phyloP scores from a whole-genome alignment of 2,113 vertebrate genomes.

The Stomatorhinus ivindoensis region DNA sequence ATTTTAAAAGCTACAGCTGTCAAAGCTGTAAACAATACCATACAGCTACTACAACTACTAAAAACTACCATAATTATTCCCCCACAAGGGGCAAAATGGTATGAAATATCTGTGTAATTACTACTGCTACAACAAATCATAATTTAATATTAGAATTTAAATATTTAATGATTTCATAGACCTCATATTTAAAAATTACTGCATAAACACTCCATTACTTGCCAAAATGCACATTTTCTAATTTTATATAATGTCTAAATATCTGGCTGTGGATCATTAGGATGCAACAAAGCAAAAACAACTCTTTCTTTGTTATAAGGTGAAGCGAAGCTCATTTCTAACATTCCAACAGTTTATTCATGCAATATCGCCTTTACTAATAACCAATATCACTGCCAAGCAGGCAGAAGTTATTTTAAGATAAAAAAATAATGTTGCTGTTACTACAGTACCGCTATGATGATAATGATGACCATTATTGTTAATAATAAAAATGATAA shows the following conservation, averaged over 20 bases:
- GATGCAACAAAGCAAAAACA: background rate
- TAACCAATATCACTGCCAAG: background rate
- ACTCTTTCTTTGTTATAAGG: background rate
- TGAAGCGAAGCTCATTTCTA: background rate
- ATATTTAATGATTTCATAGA: background rate
- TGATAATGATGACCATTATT: background rate
- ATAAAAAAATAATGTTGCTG: background rate
- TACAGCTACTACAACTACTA: background rate
- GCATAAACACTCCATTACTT: background rate
- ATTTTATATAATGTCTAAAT: background rate
- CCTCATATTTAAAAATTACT: background rate
- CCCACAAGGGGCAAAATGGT: background rate
- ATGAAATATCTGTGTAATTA: background rate
- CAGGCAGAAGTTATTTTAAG: background rate
- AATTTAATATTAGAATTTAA: background rate
- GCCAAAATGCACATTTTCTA: background rate
- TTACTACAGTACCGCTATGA: background rate
- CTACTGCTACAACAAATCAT: constrained; percentile 2
- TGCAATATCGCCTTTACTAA: background rate
- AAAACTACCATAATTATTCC: background rate
- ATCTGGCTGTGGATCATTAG: background rate
- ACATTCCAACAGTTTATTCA: background rate
- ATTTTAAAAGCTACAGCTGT: background rate
- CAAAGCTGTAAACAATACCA: background rate
- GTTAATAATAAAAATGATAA: background rate